Conservation (phyloP, 2,888 invertebrate genomes). For the Gandaritis pyraliata region DNA sequence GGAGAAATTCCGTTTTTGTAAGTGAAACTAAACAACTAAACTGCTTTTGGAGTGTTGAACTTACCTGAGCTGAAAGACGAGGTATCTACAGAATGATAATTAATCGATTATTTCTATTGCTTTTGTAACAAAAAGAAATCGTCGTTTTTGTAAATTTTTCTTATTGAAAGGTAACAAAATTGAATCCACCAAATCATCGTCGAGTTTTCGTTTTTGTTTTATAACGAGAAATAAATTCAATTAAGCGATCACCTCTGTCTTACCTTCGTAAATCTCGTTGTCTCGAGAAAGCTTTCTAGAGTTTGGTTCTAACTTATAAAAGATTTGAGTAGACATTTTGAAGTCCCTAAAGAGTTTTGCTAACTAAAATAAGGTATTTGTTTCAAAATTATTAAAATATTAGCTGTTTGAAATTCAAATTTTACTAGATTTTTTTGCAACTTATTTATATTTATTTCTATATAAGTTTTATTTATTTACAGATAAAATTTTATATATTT, state of each 20-base stretch:
- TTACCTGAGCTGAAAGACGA: background rate
- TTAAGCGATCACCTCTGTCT: conserved; percentile 36
- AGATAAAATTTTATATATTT: too few species aligned
- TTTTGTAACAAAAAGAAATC: conserved; percentile 2
- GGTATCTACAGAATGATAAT: background rate
- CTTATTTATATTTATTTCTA: background rate
- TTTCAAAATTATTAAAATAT: conserved; percentile 10
- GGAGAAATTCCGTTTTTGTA: conserved; percentile 18
- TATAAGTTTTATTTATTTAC: too few species aligned
- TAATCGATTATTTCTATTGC: background rate
- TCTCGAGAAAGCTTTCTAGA: conserved; percentile 29
- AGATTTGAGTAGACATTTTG: conserved; percentile 10
- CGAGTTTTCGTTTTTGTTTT: conserved; percentile 36
- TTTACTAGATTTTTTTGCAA: background rate
- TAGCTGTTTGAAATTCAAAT: background rate
- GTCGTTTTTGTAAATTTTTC: conserved; percentile 11
- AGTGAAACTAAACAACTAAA: conserved; percentile 18
- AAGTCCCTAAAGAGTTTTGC: conserved; percentile 8
- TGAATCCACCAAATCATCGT: conserved; percentile 29
- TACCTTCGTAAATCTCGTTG: conserved; percentile 37
- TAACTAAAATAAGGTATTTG: conserved; percentile 6
- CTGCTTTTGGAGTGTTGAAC: conserved; percentile 3
- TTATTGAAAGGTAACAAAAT: conserved; percentile 29
- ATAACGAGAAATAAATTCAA: conserved; percentile 43
- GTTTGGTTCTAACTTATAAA: conserved; percentile 24